phyloP scores from a whole-genome alignment of 2,797 vertebrate genomes.

The Benthosema pterotum region DNA sequence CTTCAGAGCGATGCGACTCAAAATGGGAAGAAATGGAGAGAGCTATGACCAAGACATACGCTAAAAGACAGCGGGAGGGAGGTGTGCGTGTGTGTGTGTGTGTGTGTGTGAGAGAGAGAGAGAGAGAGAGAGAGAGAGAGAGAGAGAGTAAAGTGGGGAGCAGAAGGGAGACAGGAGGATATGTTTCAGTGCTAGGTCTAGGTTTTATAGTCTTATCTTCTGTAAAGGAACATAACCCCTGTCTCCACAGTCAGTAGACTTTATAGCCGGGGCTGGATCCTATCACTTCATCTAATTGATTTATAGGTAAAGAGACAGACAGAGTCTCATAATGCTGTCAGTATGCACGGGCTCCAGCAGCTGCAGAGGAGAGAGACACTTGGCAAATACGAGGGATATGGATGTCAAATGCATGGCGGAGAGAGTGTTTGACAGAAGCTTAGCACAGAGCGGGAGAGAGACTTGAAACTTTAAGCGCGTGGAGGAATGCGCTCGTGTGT shows the following conservation, averaged over 20 bases:
- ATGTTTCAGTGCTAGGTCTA: slow-evolving; percentile 16
- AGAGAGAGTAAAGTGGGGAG: slow-evolving; percentile 12
- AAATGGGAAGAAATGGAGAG: slow-evolving; percentile 14
- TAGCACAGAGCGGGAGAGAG: slow-evolving; percentile 49
- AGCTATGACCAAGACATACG: neutral
- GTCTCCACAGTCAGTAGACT: slow-evolving; percentile 44
- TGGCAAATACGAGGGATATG: slow-evolving; percentile 59
- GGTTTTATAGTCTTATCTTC: slow-evolving; percentile 29
- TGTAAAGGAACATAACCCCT: slow-evolving; percentile 30
- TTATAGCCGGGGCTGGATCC: slow-evolving; percentile 46
- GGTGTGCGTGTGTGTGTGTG: slow-evolving; percentile 10
- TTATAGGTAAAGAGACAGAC: slow-evolving; percentile 55
- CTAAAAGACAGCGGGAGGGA: neutral
- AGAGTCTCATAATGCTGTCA: slow-evolving; percentile 54
- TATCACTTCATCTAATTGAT: slow-evolving; percentile 65
- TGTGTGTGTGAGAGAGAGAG: too few species aligned
- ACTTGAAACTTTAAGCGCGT: slow-evolving; percentile 52
- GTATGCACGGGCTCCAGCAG: slow-evolving; percentile 37
- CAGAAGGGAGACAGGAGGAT: slow-evolving; percentile 20
- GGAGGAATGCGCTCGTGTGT: slow-evolving; percentile 7
- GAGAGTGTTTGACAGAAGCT: slow-evolving; percentile 62
- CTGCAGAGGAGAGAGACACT: slow-evolving; percentile 49
- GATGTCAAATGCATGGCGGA: slow-evolving; percentile 57
- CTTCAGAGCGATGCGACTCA: slow-evolving; percentile 14
- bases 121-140: too few species aligned